Evolutionary conservation across 2,797 vertebrate species (phyloP).

Genomic region (Zenarchopterus dispar): DNA sequence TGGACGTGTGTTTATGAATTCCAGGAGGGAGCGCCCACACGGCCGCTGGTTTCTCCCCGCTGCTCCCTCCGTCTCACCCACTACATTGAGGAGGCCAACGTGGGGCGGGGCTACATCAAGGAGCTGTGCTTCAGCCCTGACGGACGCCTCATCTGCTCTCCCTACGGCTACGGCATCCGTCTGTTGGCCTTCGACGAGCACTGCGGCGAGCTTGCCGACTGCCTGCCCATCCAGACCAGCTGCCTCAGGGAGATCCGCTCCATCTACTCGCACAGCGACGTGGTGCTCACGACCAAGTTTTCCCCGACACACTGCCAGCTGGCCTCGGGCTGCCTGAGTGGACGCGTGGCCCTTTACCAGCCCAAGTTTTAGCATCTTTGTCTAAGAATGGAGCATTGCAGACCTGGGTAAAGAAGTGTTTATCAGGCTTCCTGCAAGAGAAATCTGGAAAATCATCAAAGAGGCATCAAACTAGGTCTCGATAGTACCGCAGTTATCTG

Average conservation of each 20-base stretch:
- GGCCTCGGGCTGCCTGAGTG: constrained; percentile 98
- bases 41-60: constrained; percentile 89
- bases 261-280: constrained; percentile 97
- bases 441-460: neutral
- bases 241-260: constrained; percentile 93
- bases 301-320: constrained; percentile 99
- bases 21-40: constrained; percentile 93
- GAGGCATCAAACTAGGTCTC: neutral
- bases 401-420: constrained; percentile 34
- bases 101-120: constrained; percentile 97
- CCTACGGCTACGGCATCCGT: constrained; percentile 95
- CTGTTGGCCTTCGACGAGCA: constrained; percentile 92
- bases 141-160: constrained; percentile 97
- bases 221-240: constrained; percentile 91
- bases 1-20: constrained; percentile 99
- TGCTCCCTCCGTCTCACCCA: constrained; percentile 95
- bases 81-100: constrained; percentile 98
- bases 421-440: neutral
- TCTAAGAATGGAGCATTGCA: neutral
- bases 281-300: constrained; percentile 99
- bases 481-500: constrained; percentile 5
- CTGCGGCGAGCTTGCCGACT: constrained; percentile 95
- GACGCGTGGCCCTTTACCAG: constrained; percentile 96
- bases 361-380: constrained; percentile 90
- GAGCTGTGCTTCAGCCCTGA: constrained; percentile 98